Conservation (phyloP, 2,888 invertebrate species). For the Catocala sponsa region DNA sequence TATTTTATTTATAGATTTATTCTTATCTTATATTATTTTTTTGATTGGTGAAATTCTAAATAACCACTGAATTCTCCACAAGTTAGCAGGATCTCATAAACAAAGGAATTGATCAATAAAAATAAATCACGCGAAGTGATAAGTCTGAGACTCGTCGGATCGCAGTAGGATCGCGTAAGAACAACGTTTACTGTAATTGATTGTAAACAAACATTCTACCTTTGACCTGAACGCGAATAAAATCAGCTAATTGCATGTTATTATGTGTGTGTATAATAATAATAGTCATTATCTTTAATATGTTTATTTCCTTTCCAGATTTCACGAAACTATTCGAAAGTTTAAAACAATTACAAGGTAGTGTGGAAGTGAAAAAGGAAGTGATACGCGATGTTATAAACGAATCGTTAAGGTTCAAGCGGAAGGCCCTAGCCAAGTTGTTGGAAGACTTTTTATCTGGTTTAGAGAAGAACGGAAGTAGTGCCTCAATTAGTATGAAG, state of each 20-base stretch:
- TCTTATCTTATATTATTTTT: too few relatives aligned
- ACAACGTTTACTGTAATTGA: conserved; percentile 52
- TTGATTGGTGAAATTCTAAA: conserved; percentile 83
- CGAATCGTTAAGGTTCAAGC: conserved; percentile 93
- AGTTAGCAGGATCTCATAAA: conserved; percentile 86
- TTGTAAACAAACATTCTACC: too few relatives aligned
- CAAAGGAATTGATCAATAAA: conserved; percentile 85
- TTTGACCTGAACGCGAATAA: too few relatives aligned
- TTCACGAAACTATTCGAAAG: conserved; percentile 91
- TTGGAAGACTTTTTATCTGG: conserved; percentile 90
- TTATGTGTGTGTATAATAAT: background rate
- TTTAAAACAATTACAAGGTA: conserved; percentile 91
- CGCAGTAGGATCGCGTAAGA: conserved; percentile 61
- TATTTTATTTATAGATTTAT: too few relatives aligned
- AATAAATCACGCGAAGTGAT: conserved; percentile 65
- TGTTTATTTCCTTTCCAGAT: conserved; percentile 85
- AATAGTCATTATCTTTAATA: background rate
- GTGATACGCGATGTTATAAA: conserved; percentile 92
- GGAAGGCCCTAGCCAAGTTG: conserved; percentile 90
- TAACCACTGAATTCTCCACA: conserved; percentile 86
- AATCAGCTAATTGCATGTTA: background rate
- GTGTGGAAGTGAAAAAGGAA: conserved; percentile 90
- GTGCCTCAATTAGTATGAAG: conserved; percentile 76
- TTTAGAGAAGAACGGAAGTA: conserved; percentile 84
- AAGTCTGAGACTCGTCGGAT: conserved; percentile 61